Evolutionary conservation across 1,140 invertebrate species (phyloP), one percentile per base, ranked within the genome.

Genomic region (Reticulitermes speratus): DNA sequence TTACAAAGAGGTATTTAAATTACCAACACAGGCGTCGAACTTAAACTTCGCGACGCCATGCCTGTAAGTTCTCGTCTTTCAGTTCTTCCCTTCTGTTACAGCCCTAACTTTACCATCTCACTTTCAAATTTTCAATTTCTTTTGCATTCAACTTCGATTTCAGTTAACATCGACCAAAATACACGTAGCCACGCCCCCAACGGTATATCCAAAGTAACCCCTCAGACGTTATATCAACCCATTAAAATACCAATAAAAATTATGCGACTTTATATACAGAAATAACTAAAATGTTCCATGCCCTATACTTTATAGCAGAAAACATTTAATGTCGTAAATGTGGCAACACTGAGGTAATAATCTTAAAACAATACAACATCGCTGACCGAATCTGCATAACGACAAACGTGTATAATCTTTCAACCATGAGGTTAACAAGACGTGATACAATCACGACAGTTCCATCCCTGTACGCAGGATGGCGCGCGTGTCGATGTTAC

Each of bases 381-480:
- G 19, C 8, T 65, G 19, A 65, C 59, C 25, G 16, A 65, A 65
- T 65, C 16, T 23, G 59, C 59, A 65, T 65, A 65, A 65, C 59
- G 59, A 65, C 59, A 65, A 65, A 21, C 1, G 6, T 65, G 59
- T 65, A 65, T 65, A 65, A 65, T 65, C 59, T 65, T 65, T n/a
- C 59, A 65, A 65, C 59, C 59, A 65, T 65, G 59, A 65, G 59
- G 59, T 65, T 65, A 65, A 65, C 59, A 65, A 65, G 59, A 25
- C 25, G 59, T n/a, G 59, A 65, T 65, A 65, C 21, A 65, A 65
- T 65, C 59, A 8, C 16, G 59, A 19, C 19, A 65, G 59, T 65
- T 65, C 59, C 25, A 25, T n/a, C 59, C 25, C 59, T 25, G 59
- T 65, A 12, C 21, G 21, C 59, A 8, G 19, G 59, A n/a, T 65